Evolutionary conservation across 2,888 invertebrate species (phyloP).

Genomic region (Apamea monoglypha): DNA sequence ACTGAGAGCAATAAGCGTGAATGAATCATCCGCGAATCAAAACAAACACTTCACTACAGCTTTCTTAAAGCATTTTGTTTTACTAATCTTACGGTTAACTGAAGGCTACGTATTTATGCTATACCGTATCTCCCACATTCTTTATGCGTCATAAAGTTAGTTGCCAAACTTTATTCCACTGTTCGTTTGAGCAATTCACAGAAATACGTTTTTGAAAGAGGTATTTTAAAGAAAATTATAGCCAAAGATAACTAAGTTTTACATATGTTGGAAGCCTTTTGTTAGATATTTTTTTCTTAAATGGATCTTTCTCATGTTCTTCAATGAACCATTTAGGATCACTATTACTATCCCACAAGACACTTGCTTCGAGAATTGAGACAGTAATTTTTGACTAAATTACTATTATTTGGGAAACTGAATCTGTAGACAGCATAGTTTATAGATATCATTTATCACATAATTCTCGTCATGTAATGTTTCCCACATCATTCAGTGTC

Average conservation of each 20-base stretch:
- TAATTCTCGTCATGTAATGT: constrained; percentile 32
- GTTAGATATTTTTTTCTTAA: constrained; percentile 37
- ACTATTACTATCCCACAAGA: constrained; percentile 19
- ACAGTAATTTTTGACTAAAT: constrained; percentile 10
- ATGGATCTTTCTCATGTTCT: constrained; percentile 36
- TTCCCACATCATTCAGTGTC: constrained; percentile 46
- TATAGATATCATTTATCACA: constrained; percentile 7
- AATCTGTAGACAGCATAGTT: constrained; percentile 16
- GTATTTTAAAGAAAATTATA: constrained; percentile 44
- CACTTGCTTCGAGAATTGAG: constrained; percentile 26
- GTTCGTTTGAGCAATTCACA: constrained; percentile 43
- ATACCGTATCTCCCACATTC: constrained; percentile 18
- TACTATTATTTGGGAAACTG: constrained; percentile 11
- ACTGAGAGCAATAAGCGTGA: constrained; percentile 53
- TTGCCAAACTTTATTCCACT: constrained; percentile 51
- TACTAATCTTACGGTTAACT: constrained; percentile 6
- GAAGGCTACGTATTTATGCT: constrained; percentile 25
- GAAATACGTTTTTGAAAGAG: constrained; percentile 42
- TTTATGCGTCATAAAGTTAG: constrained; percentile 48
- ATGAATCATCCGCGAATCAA: constrained; percentile 63
- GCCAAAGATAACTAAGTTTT: constrained; percentile 42
- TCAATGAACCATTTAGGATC: constrained; percentile 44
- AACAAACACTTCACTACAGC: constrained; percentile 55
- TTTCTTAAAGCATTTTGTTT: constrained; percentile 28
- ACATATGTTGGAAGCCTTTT: constrained; percentile 29